Evolutionary conservation across 2,888 invertebrate genomes (phyloP).

Genomic region (Dasypolia templi): DNA sequence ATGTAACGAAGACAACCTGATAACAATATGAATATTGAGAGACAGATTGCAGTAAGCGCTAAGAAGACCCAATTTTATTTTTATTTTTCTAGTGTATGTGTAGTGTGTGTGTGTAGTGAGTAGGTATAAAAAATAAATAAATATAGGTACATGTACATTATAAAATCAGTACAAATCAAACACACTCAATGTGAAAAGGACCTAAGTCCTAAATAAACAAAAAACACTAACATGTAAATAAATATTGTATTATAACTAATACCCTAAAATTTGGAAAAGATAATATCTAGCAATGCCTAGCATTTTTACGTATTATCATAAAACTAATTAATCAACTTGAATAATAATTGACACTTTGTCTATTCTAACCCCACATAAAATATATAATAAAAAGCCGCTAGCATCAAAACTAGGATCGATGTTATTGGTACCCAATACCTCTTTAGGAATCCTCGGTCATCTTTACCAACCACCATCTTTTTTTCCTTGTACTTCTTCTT

Average conservation of each 20-base stretch:
- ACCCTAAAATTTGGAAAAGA: constrained; percentile 23
- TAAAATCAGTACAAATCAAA: constrained; percentile 15
- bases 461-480: constrained; percentile 85
- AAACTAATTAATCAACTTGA: constrained; percentile 14
- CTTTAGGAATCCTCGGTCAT: constrained; percentile 81
- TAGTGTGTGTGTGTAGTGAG: no score
- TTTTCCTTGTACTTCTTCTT: constrained; percentile 89
- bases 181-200: not conserved
- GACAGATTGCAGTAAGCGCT: not conserved
- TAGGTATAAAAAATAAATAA: no score
- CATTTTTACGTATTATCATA: constrained; percentile 28
- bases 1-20: not conserved
- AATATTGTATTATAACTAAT: not conserved
- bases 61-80: not conserved
- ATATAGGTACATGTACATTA: not conserved
- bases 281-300: constrained; percentile 35
- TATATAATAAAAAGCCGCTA: constrained; percentile 74
- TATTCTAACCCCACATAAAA: constrained; percentile 61
- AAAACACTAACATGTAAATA: not conserved
- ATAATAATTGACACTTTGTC: constrained; percentile 40
- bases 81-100: no score
- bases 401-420: constrained; percentile 73
- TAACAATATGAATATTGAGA: not conserved
- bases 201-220: constrained; percentile 4
- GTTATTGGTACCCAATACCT: constrained; percentile 86